These are phyloP conservation scores for Meteorus sp. DNA, from an alignment of 1,140 invertebrate genomes.

Conservation along the genomic window DNA sequence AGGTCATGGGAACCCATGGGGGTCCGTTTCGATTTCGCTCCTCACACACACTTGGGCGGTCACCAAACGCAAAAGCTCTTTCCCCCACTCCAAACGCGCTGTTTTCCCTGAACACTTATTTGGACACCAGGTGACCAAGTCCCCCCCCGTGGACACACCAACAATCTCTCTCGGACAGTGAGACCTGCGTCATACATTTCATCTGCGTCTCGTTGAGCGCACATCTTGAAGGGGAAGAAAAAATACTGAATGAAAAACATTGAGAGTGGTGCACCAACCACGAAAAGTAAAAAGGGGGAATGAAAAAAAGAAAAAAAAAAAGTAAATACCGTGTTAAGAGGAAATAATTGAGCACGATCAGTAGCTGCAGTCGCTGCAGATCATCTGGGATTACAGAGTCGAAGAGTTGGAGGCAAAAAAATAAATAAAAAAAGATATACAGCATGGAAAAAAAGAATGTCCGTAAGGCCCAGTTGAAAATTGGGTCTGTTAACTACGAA, in stretches of 20 bases:
- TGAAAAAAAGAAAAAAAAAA: constrained; percentile 8
- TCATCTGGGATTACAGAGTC: constrained; percentile 16
- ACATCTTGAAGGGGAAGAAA: background rate
- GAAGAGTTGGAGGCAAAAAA: background rate
- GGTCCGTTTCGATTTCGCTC: too few species aligned
- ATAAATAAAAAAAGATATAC: background rate
- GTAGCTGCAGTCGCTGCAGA: background rate
- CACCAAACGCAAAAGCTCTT: too few species aligned
- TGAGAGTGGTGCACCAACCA: too few species aligned
- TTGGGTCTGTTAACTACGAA: too few species aligned
- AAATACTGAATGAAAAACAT: constrained; percentile 10
- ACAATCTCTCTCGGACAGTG: constrained; percentile 4
- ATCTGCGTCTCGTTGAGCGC: background rate
- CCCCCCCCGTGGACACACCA: background rate
- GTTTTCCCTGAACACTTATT: background rate
- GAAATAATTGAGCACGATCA: constrained; percentile 6
- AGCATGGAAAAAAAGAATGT: too few species aligned
- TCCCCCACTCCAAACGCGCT: too few species aligned
- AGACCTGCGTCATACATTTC: background rate
- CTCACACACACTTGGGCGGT: too few species aligned
- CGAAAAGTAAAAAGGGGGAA: too few species aligned
- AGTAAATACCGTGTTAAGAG: background rate
- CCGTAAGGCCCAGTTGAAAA: too few species aligned
- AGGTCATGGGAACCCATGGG: constrained; percentile 59
- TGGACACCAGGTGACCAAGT: constrained; percentile 40